These are phyloP conservation scores for Melipona bicolor DNA, from an alignment of 2,888 invertebrate species.

Conservation along the genomic window DNA sequence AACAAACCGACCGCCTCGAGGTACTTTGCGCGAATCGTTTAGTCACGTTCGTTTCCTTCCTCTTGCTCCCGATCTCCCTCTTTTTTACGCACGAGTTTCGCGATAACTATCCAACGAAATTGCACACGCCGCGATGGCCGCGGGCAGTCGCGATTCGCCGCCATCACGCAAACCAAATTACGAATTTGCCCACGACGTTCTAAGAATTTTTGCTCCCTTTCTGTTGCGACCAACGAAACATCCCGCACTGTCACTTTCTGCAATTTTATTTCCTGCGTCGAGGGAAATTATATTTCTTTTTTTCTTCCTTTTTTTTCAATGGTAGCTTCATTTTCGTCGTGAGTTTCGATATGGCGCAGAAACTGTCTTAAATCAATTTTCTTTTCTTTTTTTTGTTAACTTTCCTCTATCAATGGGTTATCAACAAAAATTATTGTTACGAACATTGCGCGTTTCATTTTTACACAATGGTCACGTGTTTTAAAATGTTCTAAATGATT, in stretches of 20 bases:
- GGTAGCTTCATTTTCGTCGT: too few relatives aligned
- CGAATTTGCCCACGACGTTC: conserved; percentile 42
- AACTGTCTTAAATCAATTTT: neutral
- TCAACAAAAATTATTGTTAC: too few relatives aligned
- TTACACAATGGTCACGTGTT: too few relatives aligned
- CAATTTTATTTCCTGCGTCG: neutral
- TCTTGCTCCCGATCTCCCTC: neutral
- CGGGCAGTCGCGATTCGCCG: conserved; percentile 34
- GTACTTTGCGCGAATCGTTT: conserved; percentile 57
- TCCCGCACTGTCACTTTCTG: neutral
- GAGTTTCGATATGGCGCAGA: too few relatives aligned
- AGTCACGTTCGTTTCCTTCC: conserved; percentile 49
- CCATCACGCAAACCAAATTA: conserved; percentile 49
- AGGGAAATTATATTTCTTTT: neutral
- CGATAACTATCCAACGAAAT: conserved; percentile 53
- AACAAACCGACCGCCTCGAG: conserved; percentile 53
- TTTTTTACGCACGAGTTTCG: conserved; percentile 10
- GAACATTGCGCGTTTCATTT: too few relatives aligned
- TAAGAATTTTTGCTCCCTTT: neutral
- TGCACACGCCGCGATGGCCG: conserved; percentile 32
- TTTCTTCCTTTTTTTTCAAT: neutral
- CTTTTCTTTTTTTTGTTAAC: neutral
- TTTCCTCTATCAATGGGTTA: too few relatives aligned
- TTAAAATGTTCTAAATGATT: neutral
- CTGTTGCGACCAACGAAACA: neutral